A percentile compares a stretch with the other conserved stretches of the same genome.
These are phyloP conservation scores for Matsumyia berberina DNA, from an alignment of 2,888 invertebrate species.

Conservation along the genomic window DNA sequence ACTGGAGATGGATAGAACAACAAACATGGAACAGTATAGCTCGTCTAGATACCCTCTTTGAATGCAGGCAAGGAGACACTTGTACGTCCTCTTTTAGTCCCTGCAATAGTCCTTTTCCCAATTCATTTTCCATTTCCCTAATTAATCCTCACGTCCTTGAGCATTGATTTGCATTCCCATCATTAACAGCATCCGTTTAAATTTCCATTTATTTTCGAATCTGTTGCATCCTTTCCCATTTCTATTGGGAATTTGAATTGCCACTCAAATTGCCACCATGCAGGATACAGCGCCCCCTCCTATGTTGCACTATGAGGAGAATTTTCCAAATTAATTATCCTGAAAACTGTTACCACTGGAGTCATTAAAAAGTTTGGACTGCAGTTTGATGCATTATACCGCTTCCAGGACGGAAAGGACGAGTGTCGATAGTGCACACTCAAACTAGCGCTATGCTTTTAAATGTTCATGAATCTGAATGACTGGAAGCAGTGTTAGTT, in stretches of 20 bases:
- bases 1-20: too few relatives aligned
- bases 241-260: not conserved
- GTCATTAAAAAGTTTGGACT: conserved; percentile 24
- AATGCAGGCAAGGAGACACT: too few relatives aligned
- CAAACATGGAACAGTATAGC: too few relatives aligned
- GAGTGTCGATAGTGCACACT: not conserved
- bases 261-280: too few relatives aligned
- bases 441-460: too few relatives aligned
- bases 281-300: too few relatives aligned
- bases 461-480: not conserved
- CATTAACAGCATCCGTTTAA: not conserved
- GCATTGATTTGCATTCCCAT: not conserved
- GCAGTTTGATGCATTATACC: conserved; percentile 8
- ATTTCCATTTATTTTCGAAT: not conserved
- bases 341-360: conserved; percentile 11
- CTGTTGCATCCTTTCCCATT: not conserved
- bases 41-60: too few relatives aligned
- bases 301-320: not conserved
- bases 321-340: conserved; percentile 32
- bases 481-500: not conserved
- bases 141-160: not conserved
- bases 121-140: conserved; percentile 5
- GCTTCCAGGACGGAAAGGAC: not conserved
- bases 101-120: too few relatives aligned
- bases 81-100: too few relatives aligned